Base-by-base conservation (phyloP, 1,140 invertebrate genomes). In the Anadara kagoshimensis region DNA sequence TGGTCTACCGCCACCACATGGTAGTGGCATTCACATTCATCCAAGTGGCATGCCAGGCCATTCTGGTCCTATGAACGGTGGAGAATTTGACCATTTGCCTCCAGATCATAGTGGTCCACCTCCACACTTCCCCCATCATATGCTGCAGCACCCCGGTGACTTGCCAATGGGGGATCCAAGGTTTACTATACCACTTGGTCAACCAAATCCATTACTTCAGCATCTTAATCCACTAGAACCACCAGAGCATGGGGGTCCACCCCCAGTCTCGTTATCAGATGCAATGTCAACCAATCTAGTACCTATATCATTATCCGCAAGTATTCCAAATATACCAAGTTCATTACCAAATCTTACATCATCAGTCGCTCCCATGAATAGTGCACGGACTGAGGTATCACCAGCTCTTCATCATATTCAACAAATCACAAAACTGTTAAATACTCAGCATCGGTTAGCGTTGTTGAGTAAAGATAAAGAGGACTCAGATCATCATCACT, bases 401-500 rank as follows among this genome's bases (percentile, higher is more conserved):
- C 24, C 29, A 36, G 29, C 29, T 36, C 29, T 75, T 54, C 54
- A 75, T 45, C 72, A 75, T 20, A 53, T 78, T 16, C 62, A 59
- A 44, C 72, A 78, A 29, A 69, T 80, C 12, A 73, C 72, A 22
- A 80, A 80, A 45, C 59, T 80, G 44, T 43, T 80, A 12, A 73
- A 72, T 57, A 64, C 66, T 24, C 78, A 80, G 43, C 72, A 75
- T 24, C 75, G 78, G 44, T 47, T 78, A 41, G 75, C 73, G 41
- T 61, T 79, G 12, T 29, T 62, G 16, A 63, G 29, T 14, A 49
- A 58, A 22, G 51, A 20, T 8, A 56, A 67, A 29, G 47, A 65
- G n/a, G 20, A 36, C 24, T 44, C 54, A 18, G 54, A n/a, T 3
- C 64, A 72, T 58, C 20, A 64, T n/a, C 41, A 44, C 11, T 36